Conservation (phyloP, 2,113 vertebrate species). For the Cyprinus carpio region DNA sequence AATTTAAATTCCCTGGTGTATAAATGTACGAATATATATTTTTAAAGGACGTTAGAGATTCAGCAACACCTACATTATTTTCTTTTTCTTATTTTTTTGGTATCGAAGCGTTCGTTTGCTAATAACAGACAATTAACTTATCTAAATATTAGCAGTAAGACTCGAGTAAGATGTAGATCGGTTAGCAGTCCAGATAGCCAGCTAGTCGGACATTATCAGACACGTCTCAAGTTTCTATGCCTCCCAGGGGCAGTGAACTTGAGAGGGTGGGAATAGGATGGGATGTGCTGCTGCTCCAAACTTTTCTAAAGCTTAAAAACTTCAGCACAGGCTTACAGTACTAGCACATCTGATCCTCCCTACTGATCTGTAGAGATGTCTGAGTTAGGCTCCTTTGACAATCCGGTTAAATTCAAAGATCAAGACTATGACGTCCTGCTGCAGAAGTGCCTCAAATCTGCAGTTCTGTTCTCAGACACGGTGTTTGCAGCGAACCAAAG, state of each 20-base stretch:
- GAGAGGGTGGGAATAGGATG: background rate
- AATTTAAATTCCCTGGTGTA: background rate
- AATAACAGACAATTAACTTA: background rate
- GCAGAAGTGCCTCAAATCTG: slow-evolving; percentile 62
- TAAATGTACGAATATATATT: background rate
- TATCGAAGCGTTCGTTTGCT: background rate
- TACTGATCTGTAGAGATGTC: slow-evolving; percentile 40
- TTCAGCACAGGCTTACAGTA: background rate
- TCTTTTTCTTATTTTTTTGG: background rate
- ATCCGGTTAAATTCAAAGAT: slow-evolving; percentile 67
- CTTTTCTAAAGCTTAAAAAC: slow-evolving; percentile 35
- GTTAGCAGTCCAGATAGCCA: background rate
- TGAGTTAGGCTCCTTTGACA: slow-evolving; percentile 66
- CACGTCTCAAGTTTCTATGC: background rate
- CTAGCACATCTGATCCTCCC: background rate
- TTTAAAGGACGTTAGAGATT: background rate
- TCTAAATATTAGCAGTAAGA: background rate
- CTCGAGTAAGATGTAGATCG: no score
- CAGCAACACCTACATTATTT: background rate
- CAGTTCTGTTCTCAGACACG: slow-evolving; percentile 69
- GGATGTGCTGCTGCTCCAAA: slow-evolving; percentile 51
- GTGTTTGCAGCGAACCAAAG: slow-evolving; percentile 69
- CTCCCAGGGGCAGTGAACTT: slow-evolving; percentile 3
- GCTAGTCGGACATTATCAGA: background rate
- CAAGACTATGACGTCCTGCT: slow-evolving; percentile 62